phyloP scores from a whole-genome alignment of 1,140 invertebrate genomes.

The Radopholus similis region DNA sequence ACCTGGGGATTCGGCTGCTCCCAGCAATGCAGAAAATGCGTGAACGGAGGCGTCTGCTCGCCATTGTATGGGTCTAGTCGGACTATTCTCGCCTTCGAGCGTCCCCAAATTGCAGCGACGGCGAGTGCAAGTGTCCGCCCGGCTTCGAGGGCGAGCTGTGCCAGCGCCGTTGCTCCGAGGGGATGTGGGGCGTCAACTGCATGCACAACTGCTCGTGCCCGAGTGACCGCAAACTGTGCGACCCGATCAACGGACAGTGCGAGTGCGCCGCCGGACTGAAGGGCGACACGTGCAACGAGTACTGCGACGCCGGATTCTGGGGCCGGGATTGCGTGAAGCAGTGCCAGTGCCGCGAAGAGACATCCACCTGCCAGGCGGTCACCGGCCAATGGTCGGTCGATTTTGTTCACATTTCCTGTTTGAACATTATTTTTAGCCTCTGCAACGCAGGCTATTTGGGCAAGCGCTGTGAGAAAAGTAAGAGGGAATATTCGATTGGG shows the following conservation, averaged over 20 bases:
- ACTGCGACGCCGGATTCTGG: conserved; percentile 59
- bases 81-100: not conserved
- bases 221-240: conserved; percentile 65
- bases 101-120: conserved; percentile 65
- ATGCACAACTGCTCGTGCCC: conserved; percentile 46
- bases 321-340: conserved; percentile 61
- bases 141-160: conserved; percentile 53
- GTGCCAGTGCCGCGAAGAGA: conserved; percentile 57
- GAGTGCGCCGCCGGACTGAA: conserved; percentile 72
- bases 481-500: not conserved
- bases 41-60: conserved; percentile 67
- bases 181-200: conserved; percentile 62
- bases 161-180: conserved; percentile 59
- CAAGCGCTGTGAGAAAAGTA: conserved; percentile 60
- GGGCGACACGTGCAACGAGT: conserved; percentile 69
- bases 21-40: conserved; percentile 47
- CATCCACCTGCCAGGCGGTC: conserved; percentile 55
- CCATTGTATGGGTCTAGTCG: conserved; percentile 61
- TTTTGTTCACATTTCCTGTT: no score
- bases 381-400: conserved; percentile 57
- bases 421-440: conserved; percentile 34
- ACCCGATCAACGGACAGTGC: conserved; percentile 81
- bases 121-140: conserved; percentile 69
- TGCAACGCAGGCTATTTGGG: conserved; percentile 62
- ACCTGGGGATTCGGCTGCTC: conserved; percentile 66